These are phyloP conservation scores for Drosophila cognata DNA, from an alignment of 2,888 invertebrate genomes.

Conservation along the genomic window DNA sequence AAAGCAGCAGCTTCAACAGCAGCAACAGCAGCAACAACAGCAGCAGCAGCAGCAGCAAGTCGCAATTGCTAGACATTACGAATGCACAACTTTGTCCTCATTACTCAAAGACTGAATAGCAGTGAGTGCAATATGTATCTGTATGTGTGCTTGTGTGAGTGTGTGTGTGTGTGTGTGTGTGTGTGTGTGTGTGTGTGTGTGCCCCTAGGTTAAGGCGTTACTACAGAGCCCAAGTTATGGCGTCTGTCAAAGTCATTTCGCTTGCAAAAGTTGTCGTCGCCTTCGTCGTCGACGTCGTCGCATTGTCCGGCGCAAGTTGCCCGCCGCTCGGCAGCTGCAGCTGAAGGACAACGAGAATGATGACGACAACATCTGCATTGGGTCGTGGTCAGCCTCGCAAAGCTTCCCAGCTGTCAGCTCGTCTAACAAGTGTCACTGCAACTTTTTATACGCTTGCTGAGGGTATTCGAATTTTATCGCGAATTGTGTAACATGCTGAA, in stretches of 20 bases:
- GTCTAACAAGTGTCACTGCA: constrained; percentile 81
- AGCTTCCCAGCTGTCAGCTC: constrained; percentile 70
- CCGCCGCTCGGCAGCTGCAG: constrained; percentile 53
- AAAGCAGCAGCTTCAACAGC: constrained; percentile 39
- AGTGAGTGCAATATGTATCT: constrained; percentile 14
- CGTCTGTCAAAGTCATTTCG: constrained; percentile 79
- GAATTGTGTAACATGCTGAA: neutral
- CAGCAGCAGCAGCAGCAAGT: constrained; percentile 18
- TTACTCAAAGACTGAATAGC: constrained; percentile 60
- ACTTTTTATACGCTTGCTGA: constrained; percentile 50
- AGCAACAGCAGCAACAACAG: constrained; percentile 9
- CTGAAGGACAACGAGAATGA: constrained; percentile 75
- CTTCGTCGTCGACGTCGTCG: constrained; percentile 50
- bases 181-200: constrained; percentile 24
- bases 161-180: constrained; percentile 20
- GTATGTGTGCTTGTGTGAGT: constrained; percentile 2
- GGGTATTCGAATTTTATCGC: neutral
- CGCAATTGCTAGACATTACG: constrained; percentile 63
- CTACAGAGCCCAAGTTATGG: constrained; percentile 74
- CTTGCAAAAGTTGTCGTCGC: constrained; percentile 69
- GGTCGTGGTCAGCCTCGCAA: constrained; percentile 64
- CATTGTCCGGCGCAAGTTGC: constrained; percentile 68
- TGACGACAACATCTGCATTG: constrained; percentile 75
- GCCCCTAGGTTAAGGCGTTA: constrained; percentile 78
- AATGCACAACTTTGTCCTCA: constrained; percentile 81